These are phyloP conservation scores for Spongia lamella DNA, from an alignment of 37 sponge, comb jelly and placozoan genomes.

Conservation along the genomic window DNA sequence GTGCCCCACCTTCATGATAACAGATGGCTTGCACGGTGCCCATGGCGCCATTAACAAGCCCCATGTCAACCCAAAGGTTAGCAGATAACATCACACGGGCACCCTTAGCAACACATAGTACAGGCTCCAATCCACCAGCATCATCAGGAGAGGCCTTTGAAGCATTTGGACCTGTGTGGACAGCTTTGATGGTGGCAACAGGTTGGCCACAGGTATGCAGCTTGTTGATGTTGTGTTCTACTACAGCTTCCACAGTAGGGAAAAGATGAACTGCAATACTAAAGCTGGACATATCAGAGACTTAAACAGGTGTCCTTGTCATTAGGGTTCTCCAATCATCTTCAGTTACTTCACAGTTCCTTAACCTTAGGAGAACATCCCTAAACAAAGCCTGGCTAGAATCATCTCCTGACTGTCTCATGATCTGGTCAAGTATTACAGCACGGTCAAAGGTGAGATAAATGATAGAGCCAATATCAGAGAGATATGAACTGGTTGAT, in stretches of 20 bases:
- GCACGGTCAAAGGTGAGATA: neutral
- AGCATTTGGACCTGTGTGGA: slow-evolving; percentile 16
- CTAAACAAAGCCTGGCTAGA: slow-evolving; percentile 27
- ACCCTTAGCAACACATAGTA: neutral
- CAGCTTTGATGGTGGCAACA: slow-evolving; percentile 6
- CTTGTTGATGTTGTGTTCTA: slow-evolving; percentile 17
- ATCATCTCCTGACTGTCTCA: slow-evolving; percentile 10
- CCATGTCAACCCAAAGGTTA: slow-evolving; percentile 46
- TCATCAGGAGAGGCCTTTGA: slow-evolving; percentile 21
- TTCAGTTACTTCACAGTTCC: slow-evolving; percentile 15
- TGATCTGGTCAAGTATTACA: slow-evolving; percentile 2
- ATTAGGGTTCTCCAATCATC: slow-evolving; percentile 39
- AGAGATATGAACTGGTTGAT: slow-evolving; percentile 3
- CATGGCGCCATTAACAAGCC: slow-evolving; percentile 50
- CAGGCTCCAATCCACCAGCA: slow-evolving; percentile 16
- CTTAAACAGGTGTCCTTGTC: neutral
- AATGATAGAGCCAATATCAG: slow-evolving; percentile 8
- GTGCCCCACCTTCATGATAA: slow-evolving; percentile 21
- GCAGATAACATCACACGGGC: slow-evolving; percentile 43
- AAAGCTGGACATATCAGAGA: neutral
- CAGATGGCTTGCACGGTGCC: slow-evolving; percentile 32
- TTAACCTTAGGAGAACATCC: slow-evolving; percentile 23
- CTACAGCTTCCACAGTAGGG: too few relatives aligned
- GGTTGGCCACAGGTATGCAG: slow-evolving; percentile 14
- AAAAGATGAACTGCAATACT: slow-evolving; percentile 11